phyloP scores from a whole-genome alignment of 2,888 invertebrate species.

The Synanthedon vespiformis region DNA sequence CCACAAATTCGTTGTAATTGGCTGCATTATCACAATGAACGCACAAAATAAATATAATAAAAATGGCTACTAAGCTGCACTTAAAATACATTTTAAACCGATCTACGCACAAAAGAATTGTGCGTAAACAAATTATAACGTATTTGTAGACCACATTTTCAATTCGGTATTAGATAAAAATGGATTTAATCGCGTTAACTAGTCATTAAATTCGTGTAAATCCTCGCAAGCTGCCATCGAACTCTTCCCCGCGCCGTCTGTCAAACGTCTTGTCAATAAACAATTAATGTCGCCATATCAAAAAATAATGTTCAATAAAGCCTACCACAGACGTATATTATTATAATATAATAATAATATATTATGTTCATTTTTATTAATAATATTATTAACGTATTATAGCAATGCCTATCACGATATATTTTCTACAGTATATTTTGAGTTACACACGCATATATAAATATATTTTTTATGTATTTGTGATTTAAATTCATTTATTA shows the following conservation, averaged over 20 bases:
- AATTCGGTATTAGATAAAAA: constrained; percentile 36
- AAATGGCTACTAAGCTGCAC: constrained; percentile 67
- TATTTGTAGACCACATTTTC: constrained; percentile 59
- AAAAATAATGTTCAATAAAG: not conserved
- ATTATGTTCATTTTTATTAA: no score
- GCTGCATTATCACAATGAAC: constrained; percentile 67
- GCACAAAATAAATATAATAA: constrained; percentile 69
- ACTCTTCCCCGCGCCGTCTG: constrained; percentile 61
- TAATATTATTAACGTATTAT: no score
- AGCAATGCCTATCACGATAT: no score
- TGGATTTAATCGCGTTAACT: constrained; percentile 41
- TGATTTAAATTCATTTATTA: no score
- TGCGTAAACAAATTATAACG: constrained; percentile 44
- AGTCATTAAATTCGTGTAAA: constrained; percentile 48
- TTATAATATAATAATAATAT: no score
- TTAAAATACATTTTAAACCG: constrained; percentile 60
- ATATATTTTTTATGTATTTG: no score
- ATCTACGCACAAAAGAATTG: constrained; percentile 42
- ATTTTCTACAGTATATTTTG: no score
- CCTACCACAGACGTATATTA: no score
- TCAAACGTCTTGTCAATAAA: constrained; percentile 68
- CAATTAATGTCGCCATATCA: constrained; percentile 50
- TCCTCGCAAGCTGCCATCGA: constrained; percentile 50
- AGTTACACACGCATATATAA: no score
- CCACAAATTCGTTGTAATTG: constrained; percentile 63